Conservation (phyloP, 2,888 invertebrate genomes). For the Girardia tigrina region DNA sequence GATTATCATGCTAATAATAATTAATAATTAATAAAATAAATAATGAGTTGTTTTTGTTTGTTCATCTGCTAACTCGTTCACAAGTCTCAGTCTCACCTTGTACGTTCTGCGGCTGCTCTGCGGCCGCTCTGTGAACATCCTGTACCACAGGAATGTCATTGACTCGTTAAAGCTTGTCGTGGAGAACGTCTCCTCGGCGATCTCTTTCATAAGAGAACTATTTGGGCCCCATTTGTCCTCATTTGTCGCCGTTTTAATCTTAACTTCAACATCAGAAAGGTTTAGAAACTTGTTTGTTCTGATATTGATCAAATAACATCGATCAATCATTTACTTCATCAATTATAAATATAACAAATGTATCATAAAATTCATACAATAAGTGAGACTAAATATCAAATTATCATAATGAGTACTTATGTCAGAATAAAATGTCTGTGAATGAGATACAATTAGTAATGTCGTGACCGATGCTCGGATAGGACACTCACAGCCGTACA, state of each 20-base stretch:
- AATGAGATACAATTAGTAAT: too few relatives aligned
- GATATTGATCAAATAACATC: not conserved
- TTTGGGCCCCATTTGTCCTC: not conserved
- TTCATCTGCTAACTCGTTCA: not conserved
- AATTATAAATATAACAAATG: too few relatives aligned
- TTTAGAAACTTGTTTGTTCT: constrained; percentile 4
- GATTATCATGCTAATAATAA: too few relatives aligned
- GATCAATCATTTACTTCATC: not conserved
- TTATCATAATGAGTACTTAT: too few relatives aligned
- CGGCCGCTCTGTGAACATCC: constrained; percentile 1
- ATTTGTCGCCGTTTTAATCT: not conserved
- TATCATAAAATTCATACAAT: too few relatives aligned
- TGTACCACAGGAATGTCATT: not conserved
- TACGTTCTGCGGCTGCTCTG: not conserved
- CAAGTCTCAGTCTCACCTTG: not conserved
- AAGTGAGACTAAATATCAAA: too few relatives aligned
- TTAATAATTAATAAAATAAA: too few relatives aligned
- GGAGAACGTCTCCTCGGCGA: not conserved
- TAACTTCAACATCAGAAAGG: not conserved
- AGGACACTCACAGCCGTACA: too few relatives aligned
- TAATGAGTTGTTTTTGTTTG: too few relatives aligned
- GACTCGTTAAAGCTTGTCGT: not conserved
- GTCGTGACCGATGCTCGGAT: too few relatives aligned
- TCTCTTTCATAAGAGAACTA: constrained; percentile 3
- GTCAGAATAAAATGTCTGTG: too few relatives aligned